Evolutionary conservation across 2,797 vertebrate genomes (phyloP).

Genomic region (Helarctos malayanus): DNA sequence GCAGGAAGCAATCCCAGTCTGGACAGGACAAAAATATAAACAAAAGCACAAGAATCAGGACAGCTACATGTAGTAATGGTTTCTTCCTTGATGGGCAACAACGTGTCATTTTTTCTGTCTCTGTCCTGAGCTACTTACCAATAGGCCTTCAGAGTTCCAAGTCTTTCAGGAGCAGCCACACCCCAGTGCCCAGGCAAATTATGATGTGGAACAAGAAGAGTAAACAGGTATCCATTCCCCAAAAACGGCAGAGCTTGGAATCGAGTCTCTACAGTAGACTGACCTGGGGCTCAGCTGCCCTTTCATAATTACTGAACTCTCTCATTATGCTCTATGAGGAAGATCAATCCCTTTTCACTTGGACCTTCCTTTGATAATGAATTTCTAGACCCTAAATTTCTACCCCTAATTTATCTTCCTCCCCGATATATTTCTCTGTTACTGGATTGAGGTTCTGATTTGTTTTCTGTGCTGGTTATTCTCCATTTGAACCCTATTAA

Average conservation of each 20-base stretch:
- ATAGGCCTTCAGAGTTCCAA: background rate
- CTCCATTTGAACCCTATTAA: background rate
- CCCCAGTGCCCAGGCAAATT: slow-evolving; percentile 12
- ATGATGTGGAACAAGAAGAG: background rate
- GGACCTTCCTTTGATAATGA: background rate
- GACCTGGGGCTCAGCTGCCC: background rate
- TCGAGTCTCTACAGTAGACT: background rate
- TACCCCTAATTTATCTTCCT: background rate
- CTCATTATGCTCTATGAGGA: background rate
- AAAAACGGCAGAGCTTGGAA: background rate
- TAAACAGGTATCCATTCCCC: background rate
- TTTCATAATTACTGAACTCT: background rate
- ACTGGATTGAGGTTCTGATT: background rate
- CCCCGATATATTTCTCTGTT: background rate
- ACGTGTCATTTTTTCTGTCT: background rate
- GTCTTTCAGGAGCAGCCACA: background rate
- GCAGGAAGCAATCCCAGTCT: background rate
- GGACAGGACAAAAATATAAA: background rate
- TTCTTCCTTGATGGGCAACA: background rate
- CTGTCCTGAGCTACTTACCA: background rate
- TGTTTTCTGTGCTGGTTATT: background rate
- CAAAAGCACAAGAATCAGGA: background rate
- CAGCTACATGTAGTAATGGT: background rate
- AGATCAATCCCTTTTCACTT: background rate
- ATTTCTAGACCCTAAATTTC: background rate